These are phyloP conservation scores for Scolanthus callimorphus DNA, from an alignment of 92 coral and sea anemone species.

Conservation along the genomic window DNA sequence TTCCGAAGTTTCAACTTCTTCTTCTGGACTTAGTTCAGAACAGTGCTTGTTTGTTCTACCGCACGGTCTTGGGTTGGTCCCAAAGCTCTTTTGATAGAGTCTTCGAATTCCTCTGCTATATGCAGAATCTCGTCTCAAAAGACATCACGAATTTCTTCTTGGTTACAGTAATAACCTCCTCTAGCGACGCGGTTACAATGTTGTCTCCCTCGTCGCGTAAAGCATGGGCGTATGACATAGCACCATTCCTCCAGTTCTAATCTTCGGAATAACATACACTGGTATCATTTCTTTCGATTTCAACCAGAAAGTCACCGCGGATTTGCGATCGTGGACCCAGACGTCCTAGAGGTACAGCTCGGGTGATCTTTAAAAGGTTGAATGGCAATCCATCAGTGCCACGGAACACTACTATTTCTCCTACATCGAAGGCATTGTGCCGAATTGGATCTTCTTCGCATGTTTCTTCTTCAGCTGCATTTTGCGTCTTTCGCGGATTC, in stretches of 20 bases:
- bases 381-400: constrained; percentile 44
- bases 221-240: constrained; percentile 29
- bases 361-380: constrained; percentile 34
- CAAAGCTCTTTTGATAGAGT: constrained; percentile 21
- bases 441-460: constrained; percentile 9
- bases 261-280: constrained; percentile 8
- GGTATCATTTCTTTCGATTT: constrained; percentile 7
- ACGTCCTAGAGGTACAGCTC: constrained; percentile 28
- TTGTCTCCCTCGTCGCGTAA: constrained; percentile 19
- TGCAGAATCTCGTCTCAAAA: constrained; percentile 11
- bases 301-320: constrained; percentile 37
- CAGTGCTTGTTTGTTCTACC: too few species aligned
- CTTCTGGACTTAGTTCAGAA: too few species aligned
- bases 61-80: too few species aligned
- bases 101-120: constrained; percentile 22
- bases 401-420: constrained; percentile 35
- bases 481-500: constrained; percentile 16
- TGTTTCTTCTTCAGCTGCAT: constrained; percentile 15
- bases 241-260: constrained; percentile 22
- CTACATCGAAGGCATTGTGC: constrained; percentile 27
- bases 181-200: constrained; percentile 27
- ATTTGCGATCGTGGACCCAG: constrained; percentile 37
- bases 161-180: constrained; percentile 5
- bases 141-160: constrained; percentile 7
- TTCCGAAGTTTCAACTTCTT: too few species aligned